Percentiles rank a stretch among this genome's conserved stretches.
These are phyloP conservation scores for Choristoneura fumiferana DNA, from an alignment of 1,140 invertebrate species.

Conservation along the genomic window DNA sequence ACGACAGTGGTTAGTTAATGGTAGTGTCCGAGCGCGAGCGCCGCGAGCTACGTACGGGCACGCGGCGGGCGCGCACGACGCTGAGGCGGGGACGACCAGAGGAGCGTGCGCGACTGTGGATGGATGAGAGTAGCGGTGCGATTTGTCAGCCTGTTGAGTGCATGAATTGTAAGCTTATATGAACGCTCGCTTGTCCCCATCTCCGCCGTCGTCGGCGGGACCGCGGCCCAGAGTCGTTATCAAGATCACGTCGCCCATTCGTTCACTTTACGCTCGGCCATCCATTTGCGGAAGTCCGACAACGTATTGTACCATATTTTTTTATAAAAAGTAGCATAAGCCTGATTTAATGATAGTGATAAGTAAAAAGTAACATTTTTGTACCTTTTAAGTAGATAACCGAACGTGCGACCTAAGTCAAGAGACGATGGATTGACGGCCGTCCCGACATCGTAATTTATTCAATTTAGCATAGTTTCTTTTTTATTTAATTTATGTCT, in stretches of 20 bases:
- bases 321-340: constrained; percentile 61
- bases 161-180: constrained; percentile 34
- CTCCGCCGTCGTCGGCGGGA: constrained; percentile 63
- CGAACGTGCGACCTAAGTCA: constrained; percentile 76
- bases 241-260: constrained; percentile 72
- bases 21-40: constrained; percentile 52
- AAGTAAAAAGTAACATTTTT: constrained; percentile 68
- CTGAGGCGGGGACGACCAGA: constrained; percentile 75
- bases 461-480: constrained; percentile 71
- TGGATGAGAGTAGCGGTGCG: constrained; percentile 47
- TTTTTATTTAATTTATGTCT: constrained; percentile 73
- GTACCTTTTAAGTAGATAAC: constrained; percentile 76
- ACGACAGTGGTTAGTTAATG: constrained; percentile 67
- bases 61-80: constrained; percentile 44
- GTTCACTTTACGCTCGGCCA: constrained; percentile 65
- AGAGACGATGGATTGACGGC: constrained; percentile 71
- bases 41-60: constrained; percentile 49
- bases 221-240: constrained; percentile 70
- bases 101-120: constrained; percentile 64
- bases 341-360: constrained; percentile 68
- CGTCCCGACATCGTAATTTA: constrained; percentile 77
- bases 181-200: constrained; percentile 75
- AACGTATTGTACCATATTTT: constrained; percentile 74
- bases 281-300: constrained; percentile 47
- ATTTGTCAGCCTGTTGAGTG: constrained; percentile 41